Evolutionary conservation across 1,140 invertebrate genomes (phyloP).

Genomic region (Brachystomella parvula): DNA sequence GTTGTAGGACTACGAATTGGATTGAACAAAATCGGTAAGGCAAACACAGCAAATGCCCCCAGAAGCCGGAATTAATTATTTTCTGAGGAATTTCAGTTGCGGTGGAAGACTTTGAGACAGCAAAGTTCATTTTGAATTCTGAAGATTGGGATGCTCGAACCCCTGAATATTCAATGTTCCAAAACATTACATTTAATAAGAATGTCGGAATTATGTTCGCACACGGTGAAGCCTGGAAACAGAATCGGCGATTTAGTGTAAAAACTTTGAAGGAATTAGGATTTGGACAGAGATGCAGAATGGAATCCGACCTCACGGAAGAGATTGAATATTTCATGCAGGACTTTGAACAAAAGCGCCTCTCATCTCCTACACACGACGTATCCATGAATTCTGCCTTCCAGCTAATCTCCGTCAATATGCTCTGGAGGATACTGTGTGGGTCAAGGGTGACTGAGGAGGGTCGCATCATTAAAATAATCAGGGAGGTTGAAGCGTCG

Average conservation of each 20-base stretch:
- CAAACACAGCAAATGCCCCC: background rate
- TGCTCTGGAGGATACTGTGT: slow-evolving; percentile 2
- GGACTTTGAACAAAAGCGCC: background rate
- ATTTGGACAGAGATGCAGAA: background rate
- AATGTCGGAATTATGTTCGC: background rate
- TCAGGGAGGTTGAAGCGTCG: too few relatives aligned
- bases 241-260: background rate
- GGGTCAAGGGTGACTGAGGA: background rate
- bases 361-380: background rate
- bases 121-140: background rate
- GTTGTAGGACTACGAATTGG: background rate
- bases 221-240: background rate
- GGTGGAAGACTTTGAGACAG: background rate
- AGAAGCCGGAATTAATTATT: background rate
- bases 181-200: background rate
- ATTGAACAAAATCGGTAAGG: background rate
- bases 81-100: background rate
- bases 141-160: background rate
- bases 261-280: slow-evolving; percentile 11
- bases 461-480: too few relatives aligned
- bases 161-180: background rate
- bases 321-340: background rate
- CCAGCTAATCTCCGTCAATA: background rate
- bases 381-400: background rate
- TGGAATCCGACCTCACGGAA: background rate